These are phyloP conservation scores for Thamnophis sirtalis DNA, from an alignment of 2,113 vertebrate genomes.

Conservation along the genomic window DNA sequence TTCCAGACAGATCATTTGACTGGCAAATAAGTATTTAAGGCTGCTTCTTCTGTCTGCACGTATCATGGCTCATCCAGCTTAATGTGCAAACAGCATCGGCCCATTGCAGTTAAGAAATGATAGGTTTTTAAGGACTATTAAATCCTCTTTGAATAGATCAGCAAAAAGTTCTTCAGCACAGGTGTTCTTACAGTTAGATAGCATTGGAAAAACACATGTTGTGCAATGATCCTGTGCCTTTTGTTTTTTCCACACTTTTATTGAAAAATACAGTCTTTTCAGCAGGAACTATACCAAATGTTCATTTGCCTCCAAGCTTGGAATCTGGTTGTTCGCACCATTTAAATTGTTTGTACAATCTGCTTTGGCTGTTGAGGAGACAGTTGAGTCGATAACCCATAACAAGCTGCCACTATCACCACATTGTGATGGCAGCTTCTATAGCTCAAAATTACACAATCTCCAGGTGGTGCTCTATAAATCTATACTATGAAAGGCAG, in stretches of 20 bases:
- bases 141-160: constrained; percentile 69
- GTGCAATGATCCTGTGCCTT: constrained; percentile 66
- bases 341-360: background rate
- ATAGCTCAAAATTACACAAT: background rate
- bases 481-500: background rate
- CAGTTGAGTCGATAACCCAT: background rate
- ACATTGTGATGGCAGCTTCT: background rate
- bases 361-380: background rate
- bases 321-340: background rate
- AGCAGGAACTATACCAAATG: constrained; percentile 29
- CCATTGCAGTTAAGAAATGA: constrained; percentile 58
- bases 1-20: background rate
- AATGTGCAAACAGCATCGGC: constrained; percentile 49
- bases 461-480: background rate
- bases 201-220: constrained; percentile 59
- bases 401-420: background rate
- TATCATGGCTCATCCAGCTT: constrained; percentile 33
- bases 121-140: constrained; percentile 71
- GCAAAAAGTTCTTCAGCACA: constrained; percentile 64
- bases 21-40: constrained; percentile 46
- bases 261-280: constrained; percentile 27
- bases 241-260: constrained; percentile 46
- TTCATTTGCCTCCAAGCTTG: constrained; percentile 1
- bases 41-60: constrained; percentile 30
- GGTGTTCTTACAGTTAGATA: constrained; percentile 71